Evolutionary conservation across 2,113 vertebrate genomes (phyloP).

Genomic region (Murina feae): DNA sequence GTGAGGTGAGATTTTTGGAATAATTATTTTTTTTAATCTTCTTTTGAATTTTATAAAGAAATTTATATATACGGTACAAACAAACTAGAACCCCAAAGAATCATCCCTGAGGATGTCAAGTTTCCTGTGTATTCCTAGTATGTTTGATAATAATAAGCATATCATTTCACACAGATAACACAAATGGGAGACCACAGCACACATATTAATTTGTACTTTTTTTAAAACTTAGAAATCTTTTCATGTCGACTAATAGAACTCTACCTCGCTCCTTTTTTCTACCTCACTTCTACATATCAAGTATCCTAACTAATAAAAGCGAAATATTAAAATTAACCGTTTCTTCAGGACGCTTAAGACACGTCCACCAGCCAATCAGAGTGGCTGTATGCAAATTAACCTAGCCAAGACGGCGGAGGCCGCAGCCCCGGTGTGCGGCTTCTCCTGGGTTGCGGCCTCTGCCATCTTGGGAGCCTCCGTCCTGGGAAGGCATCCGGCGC

Average conservation of each 20-base stretch:
- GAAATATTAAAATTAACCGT: no score
- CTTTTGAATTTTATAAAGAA: slow-evolving; percentile 9
- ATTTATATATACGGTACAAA: neutral
- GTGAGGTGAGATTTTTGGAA: neutral
- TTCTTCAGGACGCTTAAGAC: no score
- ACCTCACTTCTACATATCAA: neutral
- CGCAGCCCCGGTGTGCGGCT: no score
- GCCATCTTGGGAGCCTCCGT: no score
- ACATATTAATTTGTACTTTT: neutral
- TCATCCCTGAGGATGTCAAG: neutral
- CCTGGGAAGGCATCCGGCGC: no score
- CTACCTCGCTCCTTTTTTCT: neutral
- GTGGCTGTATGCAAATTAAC: no score
- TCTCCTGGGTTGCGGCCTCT: no score
- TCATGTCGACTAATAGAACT: neutral
- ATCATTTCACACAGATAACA: neutral
- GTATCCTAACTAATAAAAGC: no score
- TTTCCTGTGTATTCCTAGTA: neutral
- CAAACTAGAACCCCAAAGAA: neutral
- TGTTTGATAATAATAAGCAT: neutral
- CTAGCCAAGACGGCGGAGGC: no score
- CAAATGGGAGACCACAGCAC: neutral
- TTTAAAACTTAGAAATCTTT: neutral
- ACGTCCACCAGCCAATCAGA: no score
- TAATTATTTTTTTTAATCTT: neutral